Evolutionary conservation across 2,113 vertebrate species (phyloP).

Genomic region (Dasyornis broadbenti): DNA sequence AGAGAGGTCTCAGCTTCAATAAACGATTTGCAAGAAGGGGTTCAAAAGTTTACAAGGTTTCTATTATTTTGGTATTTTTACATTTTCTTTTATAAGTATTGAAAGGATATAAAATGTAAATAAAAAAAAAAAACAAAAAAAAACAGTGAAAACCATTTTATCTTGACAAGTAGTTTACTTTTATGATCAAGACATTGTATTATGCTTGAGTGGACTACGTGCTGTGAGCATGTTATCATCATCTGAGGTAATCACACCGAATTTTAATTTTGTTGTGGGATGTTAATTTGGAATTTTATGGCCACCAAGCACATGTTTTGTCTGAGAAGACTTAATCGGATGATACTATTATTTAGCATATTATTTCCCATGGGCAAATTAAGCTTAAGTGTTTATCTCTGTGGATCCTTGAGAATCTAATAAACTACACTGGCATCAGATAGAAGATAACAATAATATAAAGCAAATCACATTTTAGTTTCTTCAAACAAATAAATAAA

Average conservation of each 20-base stretch:
- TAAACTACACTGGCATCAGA: neutral
- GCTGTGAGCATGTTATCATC: slow-evolving; percentile 8
- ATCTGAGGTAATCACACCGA: slow-evolving; percentile 50
- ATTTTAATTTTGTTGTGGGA: slow-evolving; percentile 55
- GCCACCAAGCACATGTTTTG: slow-evolving; percentile 45
- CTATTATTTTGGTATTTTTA: neutral
- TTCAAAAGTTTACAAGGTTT: neutral
- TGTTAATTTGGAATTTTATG: slow-evolving; percentile 49
- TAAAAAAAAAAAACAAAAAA: neutral
- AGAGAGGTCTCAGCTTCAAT: neutral
- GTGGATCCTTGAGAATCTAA: slow-evolving; percentile 30
- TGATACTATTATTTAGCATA: slow-evolving; percentile 47
- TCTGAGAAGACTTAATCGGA: slow-evolving; percentile 44
- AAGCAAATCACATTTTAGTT: neutral
- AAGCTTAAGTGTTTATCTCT: slow-evolving; percentile 39
- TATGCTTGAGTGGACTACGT: neutral
- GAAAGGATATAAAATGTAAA: neutral
- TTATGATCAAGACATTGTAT: neutral
- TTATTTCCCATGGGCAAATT: slow-evolving; percentile 59
- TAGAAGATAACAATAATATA: neutral
- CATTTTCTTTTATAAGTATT: neutral
- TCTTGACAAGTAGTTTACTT: neutral
- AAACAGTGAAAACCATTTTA: neutral
- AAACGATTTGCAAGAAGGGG: neutral
- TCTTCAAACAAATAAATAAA: neutral